phyloP scores from a whole-genome alignment of 2,113 vertebrate species.

The Pica pica region DNA sequence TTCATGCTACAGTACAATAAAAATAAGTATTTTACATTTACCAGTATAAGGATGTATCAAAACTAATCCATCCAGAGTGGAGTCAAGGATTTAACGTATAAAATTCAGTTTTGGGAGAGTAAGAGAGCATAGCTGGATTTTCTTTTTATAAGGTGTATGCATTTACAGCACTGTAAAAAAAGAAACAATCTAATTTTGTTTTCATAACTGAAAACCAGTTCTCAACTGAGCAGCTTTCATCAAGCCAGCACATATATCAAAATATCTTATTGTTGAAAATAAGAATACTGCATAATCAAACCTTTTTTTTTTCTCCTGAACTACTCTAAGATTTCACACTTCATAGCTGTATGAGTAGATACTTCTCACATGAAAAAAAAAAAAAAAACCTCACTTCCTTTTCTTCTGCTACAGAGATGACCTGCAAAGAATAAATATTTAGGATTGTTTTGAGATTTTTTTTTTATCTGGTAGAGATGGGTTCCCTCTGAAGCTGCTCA shows the following conservation, averaged over 20 bases:
- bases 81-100: background rate
- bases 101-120: background rate
- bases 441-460: background rate
- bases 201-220: background rate
- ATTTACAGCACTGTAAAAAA: background rate
- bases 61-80: background rate
- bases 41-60: background rate
- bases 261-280: conserved; percentile 32
- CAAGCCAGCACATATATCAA: background rate
- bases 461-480: background rate
- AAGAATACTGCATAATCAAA: background rate
- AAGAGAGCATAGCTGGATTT: background rate
- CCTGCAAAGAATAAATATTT: background rate
- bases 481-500: background rate
- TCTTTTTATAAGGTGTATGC: background rate
- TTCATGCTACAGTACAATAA: background rate
- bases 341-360: background rate
- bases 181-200: conserved; percentile 44
- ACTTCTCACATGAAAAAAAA: background rate
- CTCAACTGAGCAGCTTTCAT: conserved; percentile 1
- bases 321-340: background rate
- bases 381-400: background rate
- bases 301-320: background rate
- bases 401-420: background rate
- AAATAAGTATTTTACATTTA: background rate